Conservation (phyloP, 2,888 invertebrate species). For the Peribatodes rhomboidaria region DNA sequence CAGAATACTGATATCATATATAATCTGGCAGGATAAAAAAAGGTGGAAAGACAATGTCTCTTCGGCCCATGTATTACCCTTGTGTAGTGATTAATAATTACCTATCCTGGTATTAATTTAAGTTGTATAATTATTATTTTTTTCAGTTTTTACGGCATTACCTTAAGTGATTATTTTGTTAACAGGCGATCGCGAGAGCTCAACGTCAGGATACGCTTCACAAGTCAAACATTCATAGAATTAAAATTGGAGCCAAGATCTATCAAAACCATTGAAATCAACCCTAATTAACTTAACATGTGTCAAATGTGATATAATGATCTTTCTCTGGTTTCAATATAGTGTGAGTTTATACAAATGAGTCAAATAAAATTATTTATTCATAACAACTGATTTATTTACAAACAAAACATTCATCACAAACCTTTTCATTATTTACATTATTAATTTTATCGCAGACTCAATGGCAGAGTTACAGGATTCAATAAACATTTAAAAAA, state of each 20-base stretch:
- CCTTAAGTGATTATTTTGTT: constrained; percentile 38
- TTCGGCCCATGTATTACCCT: no score
- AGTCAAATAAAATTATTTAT: constrained; percentile 36
- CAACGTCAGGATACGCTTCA: constrained; percentile 60
- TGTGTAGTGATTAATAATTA: no score
- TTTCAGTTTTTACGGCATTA: no score
- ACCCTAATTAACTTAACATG: constrained; percentile 49
- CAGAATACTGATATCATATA: no score
- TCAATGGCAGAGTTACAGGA: not conserved
- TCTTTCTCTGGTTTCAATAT: not conserved
- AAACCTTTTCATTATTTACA: not conserved
- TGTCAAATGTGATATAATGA: not conserved
- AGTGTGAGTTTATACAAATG: not conserved
- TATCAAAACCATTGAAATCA: constrained; percentile 78
- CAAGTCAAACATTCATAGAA: constrained; percentile 58
- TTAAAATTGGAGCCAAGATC: constrained; percentile 72
- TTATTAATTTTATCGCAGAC: no score
- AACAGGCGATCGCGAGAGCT: constrained; percentile 61
- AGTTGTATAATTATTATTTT: no score
- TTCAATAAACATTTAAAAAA: not conserved
- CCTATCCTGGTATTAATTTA: no score
- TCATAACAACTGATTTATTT: constrained; percentile 34
- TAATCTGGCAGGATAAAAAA: no score
- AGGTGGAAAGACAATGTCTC: no score
- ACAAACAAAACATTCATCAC: constrained; percentile 27